Evolutionary conservation across 2,113 vertebrate species (phyloP).

Genomic region (Macquaria australasica): DNA sequence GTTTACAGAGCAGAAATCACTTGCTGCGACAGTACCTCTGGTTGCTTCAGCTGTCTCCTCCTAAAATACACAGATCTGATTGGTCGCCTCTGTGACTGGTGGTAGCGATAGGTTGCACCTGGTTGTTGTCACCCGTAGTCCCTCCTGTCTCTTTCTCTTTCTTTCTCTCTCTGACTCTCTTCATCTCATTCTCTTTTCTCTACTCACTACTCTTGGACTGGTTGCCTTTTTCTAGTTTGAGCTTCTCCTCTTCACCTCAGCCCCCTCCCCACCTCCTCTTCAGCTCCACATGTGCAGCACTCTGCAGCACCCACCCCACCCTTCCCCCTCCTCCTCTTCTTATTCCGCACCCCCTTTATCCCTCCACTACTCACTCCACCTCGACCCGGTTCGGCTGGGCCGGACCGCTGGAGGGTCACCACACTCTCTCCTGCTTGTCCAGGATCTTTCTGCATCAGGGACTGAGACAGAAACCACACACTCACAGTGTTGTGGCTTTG

Average conservation of each 20-base stretch:
- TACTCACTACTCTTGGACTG: conserved; percentile 85
- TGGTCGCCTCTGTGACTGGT: conserved; percentile 73
- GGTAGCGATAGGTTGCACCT: conserved; percentile 89
- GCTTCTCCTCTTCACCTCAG: conserved; percentile 86
- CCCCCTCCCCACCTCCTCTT: conserved; percentile 59
- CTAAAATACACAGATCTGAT: conserved; percentile 53
- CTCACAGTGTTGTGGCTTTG: conserved; percentile 79
- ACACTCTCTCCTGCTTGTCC: conserved; percentile 84
- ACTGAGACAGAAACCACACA: conserved; percentile 82
- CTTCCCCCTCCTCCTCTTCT: background rate
- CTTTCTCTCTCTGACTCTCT: conserved; percentile 52
- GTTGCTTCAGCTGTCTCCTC: conserved; percentile 46
- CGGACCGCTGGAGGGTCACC: conserved; percentile 76
- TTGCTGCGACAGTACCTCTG: conserved; percentile 18
- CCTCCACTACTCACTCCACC: conserved; percentile 78
- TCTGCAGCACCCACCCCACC: conserved; percentile 57
- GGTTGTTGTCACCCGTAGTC: conserved; percentile 92
- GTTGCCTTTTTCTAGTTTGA: conserved; percentile 89
- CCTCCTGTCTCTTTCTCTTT: conserved; percentile 59
- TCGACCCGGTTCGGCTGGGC: conserved; percentile 72
- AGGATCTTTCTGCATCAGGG: conserved; percentile 83
- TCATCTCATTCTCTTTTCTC: conserved; percentile 49
- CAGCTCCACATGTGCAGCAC: conserved; percentile 73
- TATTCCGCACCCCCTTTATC: conserved; percentile 47
- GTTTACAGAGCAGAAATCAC: conserved; percentile 25